phyloP scores from a whole-genome alignment of 2,888 invertebrate species.

The Melanchra persicariae region DNA sequence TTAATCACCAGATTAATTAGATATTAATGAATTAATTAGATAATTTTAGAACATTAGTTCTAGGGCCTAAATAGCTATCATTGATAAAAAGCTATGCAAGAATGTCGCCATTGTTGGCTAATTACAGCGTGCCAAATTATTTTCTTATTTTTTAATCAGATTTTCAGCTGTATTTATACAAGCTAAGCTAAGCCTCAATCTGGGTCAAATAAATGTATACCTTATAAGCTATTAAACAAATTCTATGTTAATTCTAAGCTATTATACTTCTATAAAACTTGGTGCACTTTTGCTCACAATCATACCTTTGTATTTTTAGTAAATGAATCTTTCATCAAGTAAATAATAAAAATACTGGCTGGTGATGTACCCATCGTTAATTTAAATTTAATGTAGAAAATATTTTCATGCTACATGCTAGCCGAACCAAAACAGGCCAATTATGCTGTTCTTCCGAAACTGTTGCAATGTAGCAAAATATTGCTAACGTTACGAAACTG shows the following conservation, averaged over 20 bases:
- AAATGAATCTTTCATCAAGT: conserved; percentile 15
- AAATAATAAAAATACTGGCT: background rate
- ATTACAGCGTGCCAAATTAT: too few relatives aligned
- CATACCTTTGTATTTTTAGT: background rate
- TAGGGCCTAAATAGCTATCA: too few relatives aligned
- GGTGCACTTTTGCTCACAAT: too few relatives aligned
- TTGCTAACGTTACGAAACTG: conserved; percentile 1
- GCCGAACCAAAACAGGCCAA: conserved; percentile 12
- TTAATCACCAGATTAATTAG: too few relatives aligned
- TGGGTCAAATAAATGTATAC: background rate
- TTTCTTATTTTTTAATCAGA: background rate
- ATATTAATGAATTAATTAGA: too few relatives aligned
- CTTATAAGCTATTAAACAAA: too few relatives aligned
- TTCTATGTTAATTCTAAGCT: too few relatives aligned
- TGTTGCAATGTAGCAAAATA: background rate
- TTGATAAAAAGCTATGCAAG: too few relatives aligned
- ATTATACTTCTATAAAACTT: too few relatives aligned
- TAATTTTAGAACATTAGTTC: background rate
- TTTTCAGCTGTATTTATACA: background rate
- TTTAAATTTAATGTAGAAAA: conserved; percentile 16
- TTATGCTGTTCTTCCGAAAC: background rate
- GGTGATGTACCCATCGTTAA: conserved; percentile 1
- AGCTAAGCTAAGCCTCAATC: background rate
- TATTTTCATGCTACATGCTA: conserved; percentile 24
- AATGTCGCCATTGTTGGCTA: too few relatives aligned